Evolutionary conservation across 2,113 vertebrate species (phyloP), one percentile per base, ranked within the genome.

Genomic region (Sceloporus tristichus): DNA sequence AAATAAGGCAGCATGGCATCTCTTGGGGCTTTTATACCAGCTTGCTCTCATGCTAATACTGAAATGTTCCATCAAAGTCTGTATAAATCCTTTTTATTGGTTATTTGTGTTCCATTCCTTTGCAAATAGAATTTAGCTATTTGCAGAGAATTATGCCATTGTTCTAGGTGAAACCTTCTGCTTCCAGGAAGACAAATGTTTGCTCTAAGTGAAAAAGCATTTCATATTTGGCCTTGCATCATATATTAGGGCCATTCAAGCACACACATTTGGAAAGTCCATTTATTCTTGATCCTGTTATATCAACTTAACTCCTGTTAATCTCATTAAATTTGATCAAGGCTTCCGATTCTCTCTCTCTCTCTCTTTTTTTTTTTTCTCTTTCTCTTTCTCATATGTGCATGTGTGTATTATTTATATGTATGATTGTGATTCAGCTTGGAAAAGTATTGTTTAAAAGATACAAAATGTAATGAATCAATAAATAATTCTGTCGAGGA

Each of bases 31-130:
- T 82, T 87, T 65, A 34, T 87, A 40, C 79, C 79, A 82, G 73
- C 40, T 66, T 75, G 27, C 27, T 87, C 38, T 65, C 86, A 48
- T 76, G 27, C 56, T 79, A 87, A 87, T 82, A 65, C 82, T 82
- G 82, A 87, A 87, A 75, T 23, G 38, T 87, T 74, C 56, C 56
- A 75, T 74, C 56, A 56, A 82, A 87, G 40, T 82, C 82, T 87
- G 79, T 76, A 82, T 82, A 75, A 80, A 75, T 75, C 70, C 40
- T 0, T 75, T 87, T 87, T 74, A 65, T 19, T 80, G 78, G 48
- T n/a, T 87, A 21, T 87, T 53, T 53, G 19, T 74, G 10, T 75
- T n/a, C 53, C 18, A 82, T 59, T 74, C 75, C 79, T 82, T 82
- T 53, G 56, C 86, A 87, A 82, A 66, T 48, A 7, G 8, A 48